These are phyloP conservation scores for Apis florea DNA, from an alignment of 1,140 invertebrate genomes.

Conservation along the genomic window DNA sequence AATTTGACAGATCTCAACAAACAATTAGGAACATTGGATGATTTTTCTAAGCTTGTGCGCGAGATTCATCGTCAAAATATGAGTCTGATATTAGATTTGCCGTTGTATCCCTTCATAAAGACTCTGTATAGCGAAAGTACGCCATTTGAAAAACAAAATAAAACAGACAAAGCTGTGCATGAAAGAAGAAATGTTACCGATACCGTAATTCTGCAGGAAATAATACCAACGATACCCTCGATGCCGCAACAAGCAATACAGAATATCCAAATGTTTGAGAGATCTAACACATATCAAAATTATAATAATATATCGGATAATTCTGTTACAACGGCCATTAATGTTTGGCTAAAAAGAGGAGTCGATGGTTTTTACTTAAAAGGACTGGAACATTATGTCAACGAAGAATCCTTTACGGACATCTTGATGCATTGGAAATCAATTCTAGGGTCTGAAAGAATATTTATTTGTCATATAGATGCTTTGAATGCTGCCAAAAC, in stretches of 20 bases:
- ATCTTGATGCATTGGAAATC: slow-evolving; percentile 85
- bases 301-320: slow-evolving; percentile 47
- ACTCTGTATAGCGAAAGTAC: slow-evolving; percentile 64
- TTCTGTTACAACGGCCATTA: slow-evolving; percentile 81
- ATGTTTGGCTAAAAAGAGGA: slow-evolving; percentile 84
- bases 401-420: slow-evolving; percentile 76
- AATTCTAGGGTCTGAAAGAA: slow-evolving; percentile 82
- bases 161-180: slow-evolving; percentile 40
- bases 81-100: slow-evolving; percentile 87
- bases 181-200: slow-evolving; percentile 36
- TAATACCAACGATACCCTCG: slow-evolving; percentile 35
- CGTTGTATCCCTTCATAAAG: slow-evolving; percentile 83
- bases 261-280: too few relatives aligned
- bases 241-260: slow-evolving; percentile 60
- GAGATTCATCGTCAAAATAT: slow-evolving; percentile 85
- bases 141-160: slow-evolving; percentile 17
- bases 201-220: background rate
- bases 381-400: slow-evolving; percentile 80
- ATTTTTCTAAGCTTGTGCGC: slow-evolving; percentile 84
- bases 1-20: slow-evolving; percentile 83
- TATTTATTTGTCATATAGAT: slow-evolving; percentile 85
- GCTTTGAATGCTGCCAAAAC: slow-evolving; percentile 79
- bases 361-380: slow-evolving; percentile 92
- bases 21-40: slow-evolving; percentile 83
- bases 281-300: too few relatives aligned